These are phyloP conservation scores for Gallinago solitaria DNA, from an alignment of 2,797 vertebrate species.

Conservation along the genomic window DNA sequence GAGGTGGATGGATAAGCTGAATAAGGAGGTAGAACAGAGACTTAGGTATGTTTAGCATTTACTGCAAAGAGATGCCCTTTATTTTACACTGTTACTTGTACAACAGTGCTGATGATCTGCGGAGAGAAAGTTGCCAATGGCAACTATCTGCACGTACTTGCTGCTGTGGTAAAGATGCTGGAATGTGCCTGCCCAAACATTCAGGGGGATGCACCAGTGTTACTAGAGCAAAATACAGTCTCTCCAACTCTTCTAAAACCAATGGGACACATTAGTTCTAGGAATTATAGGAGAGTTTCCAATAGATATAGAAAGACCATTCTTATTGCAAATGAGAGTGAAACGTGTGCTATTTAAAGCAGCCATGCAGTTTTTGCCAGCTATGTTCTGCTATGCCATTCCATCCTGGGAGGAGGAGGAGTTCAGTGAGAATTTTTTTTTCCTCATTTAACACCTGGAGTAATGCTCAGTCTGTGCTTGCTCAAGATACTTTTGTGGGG, in stretches of 20 bases:
- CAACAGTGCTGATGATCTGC: background rate
- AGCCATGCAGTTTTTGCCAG: background rate
- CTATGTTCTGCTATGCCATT: background rate
- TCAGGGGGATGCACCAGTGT: background rate
- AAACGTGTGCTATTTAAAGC: background rate
- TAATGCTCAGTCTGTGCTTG: background rate
- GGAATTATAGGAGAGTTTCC: background rate
- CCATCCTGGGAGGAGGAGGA: background rate
- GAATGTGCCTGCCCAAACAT: background rate
- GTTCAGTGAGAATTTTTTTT: background rate
- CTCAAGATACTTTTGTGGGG: background rate
- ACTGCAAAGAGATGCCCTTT: background rate
- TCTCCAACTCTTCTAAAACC: background rate
- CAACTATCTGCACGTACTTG: background rate
- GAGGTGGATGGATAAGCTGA: background rate
- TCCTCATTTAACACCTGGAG: background rate
- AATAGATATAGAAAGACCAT: background rate
- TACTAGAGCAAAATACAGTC: background rate
- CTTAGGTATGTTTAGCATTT: background rate
- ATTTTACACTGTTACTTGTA: background rate
- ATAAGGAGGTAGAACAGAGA: background rate
- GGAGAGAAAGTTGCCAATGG: background rate
- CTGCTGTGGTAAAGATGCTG: background rate
- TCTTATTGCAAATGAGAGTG: background rate
- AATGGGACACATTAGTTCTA: background rate